phyloP scores from a whole-genome alignment of 2,888 invertebrate genomes.

The Clitarchus hookeri region DNA sequence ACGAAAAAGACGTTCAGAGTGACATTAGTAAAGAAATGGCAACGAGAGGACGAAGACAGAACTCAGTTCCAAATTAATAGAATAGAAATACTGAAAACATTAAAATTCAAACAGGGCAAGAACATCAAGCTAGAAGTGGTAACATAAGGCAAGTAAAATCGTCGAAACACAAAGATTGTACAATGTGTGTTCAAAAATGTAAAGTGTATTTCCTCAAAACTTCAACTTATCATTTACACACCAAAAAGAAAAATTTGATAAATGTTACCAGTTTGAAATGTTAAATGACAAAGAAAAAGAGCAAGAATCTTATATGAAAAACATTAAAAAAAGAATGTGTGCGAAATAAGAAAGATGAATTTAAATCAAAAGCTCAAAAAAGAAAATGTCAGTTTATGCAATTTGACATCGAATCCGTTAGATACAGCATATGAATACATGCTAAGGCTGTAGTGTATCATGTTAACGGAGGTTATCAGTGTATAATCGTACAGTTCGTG shows the following conservation, averaged over 20 bases:
- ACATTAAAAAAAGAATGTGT: neutral
- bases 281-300: neutral
- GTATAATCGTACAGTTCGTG: neutral
- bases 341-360: neutral
- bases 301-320: neutral
- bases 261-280: too few relatives aligned
- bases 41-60: too few relatives aligned
- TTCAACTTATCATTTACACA: neutral
- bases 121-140: neutral
- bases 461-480: neutral
- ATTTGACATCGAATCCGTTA: conserved; percentile 21
- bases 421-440: neutral
- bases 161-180: neutral
- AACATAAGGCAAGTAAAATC: neutral
- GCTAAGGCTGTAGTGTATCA: neutral
- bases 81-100: neutral
- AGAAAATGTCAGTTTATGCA: conserved; percentile 1
- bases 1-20: too few relatives aligned
- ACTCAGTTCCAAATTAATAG: neutral
- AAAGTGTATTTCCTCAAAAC: neutral
- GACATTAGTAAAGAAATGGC: too few relatives aligned
- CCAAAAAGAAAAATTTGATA: too few relatives aligned
- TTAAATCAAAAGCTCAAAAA: neutral
- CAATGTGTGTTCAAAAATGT: neutral
- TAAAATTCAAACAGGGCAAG: neutral